Conservation (phyloP, 2,797 vertebrate species). For the Thripadectes ignobilis region DNA sequence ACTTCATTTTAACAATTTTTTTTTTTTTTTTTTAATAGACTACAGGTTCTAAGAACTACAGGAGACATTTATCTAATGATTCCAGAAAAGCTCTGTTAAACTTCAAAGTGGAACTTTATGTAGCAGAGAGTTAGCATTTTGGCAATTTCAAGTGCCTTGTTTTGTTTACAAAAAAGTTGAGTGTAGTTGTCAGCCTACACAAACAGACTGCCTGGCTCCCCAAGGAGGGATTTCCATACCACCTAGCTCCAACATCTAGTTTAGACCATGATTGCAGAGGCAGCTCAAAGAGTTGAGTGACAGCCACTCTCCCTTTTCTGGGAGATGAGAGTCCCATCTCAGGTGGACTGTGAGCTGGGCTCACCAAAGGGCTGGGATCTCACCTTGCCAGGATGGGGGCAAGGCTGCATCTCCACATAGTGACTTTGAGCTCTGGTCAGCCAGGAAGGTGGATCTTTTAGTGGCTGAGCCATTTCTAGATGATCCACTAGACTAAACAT, state of each 20-base stretch:
- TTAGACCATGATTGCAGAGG: neutral
- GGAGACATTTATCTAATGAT: neutral
- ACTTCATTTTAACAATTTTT: neutral
- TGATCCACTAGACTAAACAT: neutral
- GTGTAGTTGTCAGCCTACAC: neutral
- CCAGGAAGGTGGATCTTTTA: neutral
- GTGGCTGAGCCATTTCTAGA: neutral
- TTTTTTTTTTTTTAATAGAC: neutral
- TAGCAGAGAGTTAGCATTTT: neutral
- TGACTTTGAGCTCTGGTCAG: neutral
- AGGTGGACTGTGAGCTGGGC: neutral
- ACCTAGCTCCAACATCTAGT: neutral
- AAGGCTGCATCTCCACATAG: neutral
- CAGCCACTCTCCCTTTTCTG: neutral
- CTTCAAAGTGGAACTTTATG: neutral
- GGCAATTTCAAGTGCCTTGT: neutral
- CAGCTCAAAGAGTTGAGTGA: neutral
- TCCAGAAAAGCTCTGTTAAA: neutral
- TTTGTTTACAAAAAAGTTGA: neutral
- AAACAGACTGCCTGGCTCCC: neutral
- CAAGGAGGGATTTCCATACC: neutral
- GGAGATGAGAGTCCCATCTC: neutral
- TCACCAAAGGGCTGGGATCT: neutral
- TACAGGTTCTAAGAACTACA: neutral
- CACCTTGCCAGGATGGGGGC: neutral